These are phyloP conservation scores for Spinibarbus caldwelli DNA, from an alignment of 2,797 vertebrate genomes.

Conservation along the genomic window DNA sequence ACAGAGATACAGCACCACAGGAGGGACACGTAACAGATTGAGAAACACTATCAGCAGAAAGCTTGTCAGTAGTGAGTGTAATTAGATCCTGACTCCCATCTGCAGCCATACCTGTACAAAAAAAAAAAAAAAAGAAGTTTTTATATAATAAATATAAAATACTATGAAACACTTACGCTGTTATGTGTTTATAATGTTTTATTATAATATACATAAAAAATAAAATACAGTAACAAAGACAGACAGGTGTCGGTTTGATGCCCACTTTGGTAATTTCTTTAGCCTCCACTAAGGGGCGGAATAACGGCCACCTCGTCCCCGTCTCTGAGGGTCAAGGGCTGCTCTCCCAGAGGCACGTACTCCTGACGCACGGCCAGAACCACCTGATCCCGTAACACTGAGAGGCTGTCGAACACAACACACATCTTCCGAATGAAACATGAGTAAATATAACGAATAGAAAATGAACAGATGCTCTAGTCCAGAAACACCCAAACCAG, in stretches of 20 bases:
- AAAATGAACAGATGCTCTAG: neutral
- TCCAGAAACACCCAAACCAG: neutral
- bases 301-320: constrained; percentile 95
- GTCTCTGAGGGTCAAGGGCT: constrained; percentile 78
- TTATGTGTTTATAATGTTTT: neutral
- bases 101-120: constrained; percentile 66
- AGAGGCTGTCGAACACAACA: constrained; percentile 71
- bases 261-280: constrained; percentile 50
- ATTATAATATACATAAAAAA: neutral
- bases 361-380: constrained; percentile 89
- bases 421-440: neutral
- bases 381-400: constrained; percentile 80
- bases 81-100: constrained; percentile 77
- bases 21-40: constrained; percentile 78
- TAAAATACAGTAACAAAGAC: neutral
- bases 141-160: too few species aligned
- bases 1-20: constrained; percentile 90
- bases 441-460: neutral
- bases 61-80: constrained; percentile 80
- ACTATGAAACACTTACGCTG: neutral
- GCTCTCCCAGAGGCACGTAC: constrained; percentile 87
- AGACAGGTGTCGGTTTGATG: neutral
- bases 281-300: constrained; percentile 93
- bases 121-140: neutral
- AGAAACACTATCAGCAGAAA: constrained; percentile 83